Conservation (phyloP, 2,113 vertebrate species). For the Aspiorhynchus laticeps region DNA sequence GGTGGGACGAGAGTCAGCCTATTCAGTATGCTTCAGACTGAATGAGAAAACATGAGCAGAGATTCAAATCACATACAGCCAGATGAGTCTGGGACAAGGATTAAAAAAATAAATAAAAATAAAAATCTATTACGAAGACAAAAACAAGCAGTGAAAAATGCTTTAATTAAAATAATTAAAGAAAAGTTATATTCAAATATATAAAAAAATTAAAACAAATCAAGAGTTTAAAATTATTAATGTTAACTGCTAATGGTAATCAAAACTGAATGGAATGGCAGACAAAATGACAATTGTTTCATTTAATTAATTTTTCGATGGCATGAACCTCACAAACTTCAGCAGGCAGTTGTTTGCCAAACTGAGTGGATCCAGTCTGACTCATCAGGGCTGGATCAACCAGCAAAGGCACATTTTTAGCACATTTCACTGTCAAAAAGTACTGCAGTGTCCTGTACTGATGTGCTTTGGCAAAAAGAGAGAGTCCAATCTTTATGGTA, state of each 20-base stretch:
- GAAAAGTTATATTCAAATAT: too few relatives aligned
- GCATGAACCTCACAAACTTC: not conserved
- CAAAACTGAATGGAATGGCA: not conserved
- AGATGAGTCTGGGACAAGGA: slow-evolving; percentile 3
- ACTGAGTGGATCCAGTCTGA: not conserved
- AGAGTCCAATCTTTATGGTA: not conserved
- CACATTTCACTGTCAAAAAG: not conserved
- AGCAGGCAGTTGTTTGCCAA: not conserved
- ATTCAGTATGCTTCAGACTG: slow-evolving; percentile 53
- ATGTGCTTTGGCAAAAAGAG: not conserved
- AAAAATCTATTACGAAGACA: not conserved
- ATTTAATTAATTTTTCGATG: not conserved
- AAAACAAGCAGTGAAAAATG: not conserved
- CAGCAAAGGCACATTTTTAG: not conserved
- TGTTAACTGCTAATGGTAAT: not conserved
- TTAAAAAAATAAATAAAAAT: not conserved
- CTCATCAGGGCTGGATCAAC: not conserved
- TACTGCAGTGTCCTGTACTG: not conserved
- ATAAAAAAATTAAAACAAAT: not conserved
- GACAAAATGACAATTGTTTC: not conserved
- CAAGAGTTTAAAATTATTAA: not conserved
- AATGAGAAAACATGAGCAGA: slow-evolving; percentile 36
- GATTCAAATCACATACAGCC: slow-evolving; percentile 32
- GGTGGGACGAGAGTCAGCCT: slow-evolving; percentile 51
- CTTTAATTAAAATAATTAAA: not conserved